Evolutionary conservation across 2,113 vertebrate species (phyloP), one percentile per base, ranked within the genome.

Genomic region (Nansenia antarctica): DNA sequence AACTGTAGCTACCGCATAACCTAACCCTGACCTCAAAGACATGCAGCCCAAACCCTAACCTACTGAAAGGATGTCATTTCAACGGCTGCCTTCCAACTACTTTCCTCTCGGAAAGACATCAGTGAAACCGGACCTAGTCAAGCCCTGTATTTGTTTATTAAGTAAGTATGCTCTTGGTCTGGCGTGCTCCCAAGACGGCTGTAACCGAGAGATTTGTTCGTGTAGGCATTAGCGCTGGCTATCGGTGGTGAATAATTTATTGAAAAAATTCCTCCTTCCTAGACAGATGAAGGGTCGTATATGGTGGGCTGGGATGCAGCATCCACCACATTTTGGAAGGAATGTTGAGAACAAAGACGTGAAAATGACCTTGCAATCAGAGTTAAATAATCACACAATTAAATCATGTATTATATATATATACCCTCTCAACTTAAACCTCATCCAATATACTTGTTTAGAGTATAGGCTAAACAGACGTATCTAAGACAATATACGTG

Each of bases 221-320:
- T 89, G 89, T 89, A 82, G 83, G 82, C 88, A 90, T 88, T 85
- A 89, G 80, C 63, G 78, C 85, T 80, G 85, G 85, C 87, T 87
- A 86, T 86, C 84, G 72, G 67, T 80, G 77, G 81, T 91, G 88
- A 91, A 91, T 91, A 87, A 90, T 89, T 89, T 89, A 91, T 90
- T 86, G 81, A 34, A 80, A 85, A 89, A 83, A 81, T 77, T 62
- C 79, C 32, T 70, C 67, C 65, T 81, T 86, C 71, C 77, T 70
- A 79, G 83, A 85, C 72, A 55, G 82, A 83, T 85, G 83, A 79
- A 71, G 59, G 79, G 27, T 15, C 29, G 29, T 82, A 76, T 63
- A 74, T 83, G 80, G 74, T 67, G 77, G 77, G 74, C 78, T 82
- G 61, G n/a, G n/a, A n/a, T n/a, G n/a, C 64, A 82, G 72, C 15